Evolutionary conservation across 2,113 vertebrate species (phyloP).

Genomic region (Benitochromis conjunctus): DNA sequence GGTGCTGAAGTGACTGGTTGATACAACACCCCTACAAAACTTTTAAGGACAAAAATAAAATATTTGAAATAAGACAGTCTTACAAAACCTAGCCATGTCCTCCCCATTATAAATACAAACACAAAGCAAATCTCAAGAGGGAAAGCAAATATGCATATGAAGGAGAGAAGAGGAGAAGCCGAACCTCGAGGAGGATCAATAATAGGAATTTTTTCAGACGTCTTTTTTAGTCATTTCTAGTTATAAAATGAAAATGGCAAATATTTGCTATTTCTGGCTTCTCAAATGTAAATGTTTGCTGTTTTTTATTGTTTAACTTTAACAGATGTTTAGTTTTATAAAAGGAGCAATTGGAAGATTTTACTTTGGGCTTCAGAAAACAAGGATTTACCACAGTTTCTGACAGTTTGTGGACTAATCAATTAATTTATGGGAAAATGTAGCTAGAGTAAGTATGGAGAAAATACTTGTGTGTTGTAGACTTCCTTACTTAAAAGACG

Average conservation of each 20-base stretch:
- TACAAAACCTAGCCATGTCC: not conserved
- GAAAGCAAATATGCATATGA: not conserved
- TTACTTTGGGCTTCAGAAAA: not conserved
- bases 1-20: not conserved
- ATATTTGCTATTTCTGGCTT: not conserved
- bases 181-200: not conserved
- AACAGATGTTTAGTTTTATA: not conserved
- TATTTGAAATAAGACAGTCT: not conserved
- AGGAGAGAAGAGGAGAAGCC: not conserved
- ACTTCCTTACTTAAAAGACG: not conserved
- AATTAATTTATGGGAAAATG: not conserved
- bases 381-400: not conserved
- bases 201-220: not conserved
- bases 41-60: not conserved
- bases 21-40: not conserved
- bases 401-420: not conserved
- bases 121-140: not conserved
- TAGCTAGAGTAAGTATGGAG: not conserved
- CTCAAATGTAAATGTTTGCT: not conserved
- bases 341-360: not conserved
- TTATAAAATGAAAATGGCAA: not conserved
- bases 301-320: not conserved
- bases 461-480: not conserved
- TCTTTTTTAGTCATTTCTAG: accelerated
- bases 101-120: not conserved